phyloP scores from a whole-genome alignment of 1,140 invertebrate genomes.

The Aphidius ervi region DNA sequence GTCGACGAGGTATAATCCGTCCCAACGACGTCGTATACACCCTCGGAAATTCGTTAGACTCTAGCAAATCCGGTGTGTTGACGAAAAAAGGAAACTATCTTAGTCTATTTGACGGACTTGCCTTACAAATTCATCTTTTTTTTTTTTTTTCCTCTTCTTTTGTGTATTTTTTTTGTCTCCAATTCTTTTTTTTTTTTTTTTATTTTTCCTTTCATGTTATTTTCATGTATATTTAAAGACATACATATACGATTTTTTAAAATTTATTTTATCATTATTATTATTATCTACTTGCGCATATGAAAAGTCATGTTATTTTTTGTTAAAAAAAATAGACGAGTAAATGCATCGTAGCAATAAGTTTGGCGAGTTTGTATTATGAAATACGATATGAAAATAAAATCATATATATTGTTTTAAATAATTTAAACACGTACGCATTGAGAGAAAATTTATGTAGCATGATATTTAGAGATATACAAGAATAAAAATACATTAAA shows the following conservation, averaged over 20 bases:
- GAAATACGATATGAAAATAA: conserved; percentile 22
- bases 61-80: background rate
- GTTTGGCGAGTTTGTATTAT: conserved; percentile 12
- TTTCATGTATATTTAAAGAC: background rate
- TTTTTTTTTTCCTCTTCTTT: background rate
- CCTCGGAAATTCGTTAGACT: background rate
- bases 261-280: background rate
- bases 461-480: too few relatives aligned
- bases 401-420: conserved; percentile 14
- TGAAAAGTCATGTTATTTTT: conserved; percentile 13
- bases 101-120: background rate
- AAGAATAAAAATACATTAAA: too few relatives aligned
- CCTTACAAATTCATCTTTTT: background rate
- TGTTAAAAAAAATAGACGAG: conserved; percentile 12
- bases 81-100: background rate
- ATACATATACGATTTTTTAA: background rate
- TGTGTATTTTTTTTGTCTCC: background rate
- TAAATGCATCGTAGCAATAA: conserved; percentile 21
- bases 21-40: conserved; percentile 2
- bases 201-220: background rate
- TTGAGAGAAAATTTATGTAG: too few relatives aligned
- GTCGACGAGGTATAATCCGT: background rate
- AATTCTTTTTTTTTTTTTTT: background rate
- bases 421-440: too few relatives aligned
- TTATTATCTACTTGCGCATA: conserved; percentile 8